Evolutionary conservation across 2,113 vertebrate species (phyloP).

Genomic region (Spheniscus mendiculus): DNA sequence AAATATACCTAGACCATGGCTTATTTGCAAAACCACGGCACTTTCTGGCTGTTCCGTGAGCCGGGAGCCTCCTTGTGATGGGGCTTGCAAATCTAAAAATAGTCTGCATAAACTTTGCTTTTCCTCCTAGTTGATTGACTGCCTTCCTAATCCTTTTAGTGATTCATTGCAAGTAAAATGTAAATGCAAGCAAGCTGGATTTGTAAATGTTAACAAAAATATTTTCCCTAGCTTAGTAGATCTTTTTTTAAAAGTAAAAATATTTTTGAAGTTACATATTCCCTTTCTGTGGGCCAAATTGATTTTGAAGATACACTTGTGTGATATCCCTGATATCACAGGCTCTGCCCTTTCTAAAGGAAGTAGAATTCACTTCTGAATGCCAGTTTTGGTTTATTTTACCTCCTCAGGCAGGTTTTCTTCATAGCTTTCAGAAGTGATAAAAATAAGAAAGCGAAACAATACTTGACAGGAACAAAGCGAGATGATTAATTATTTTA

Average conservation of each 20-base stretch:
- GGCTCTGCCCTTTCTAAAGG: neutral
- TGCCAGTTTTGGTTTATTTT: neutral
- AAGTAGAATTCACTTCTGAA: neutral
- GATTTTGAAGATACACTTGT: neutral
- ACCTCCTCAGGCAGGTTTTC: neutral
- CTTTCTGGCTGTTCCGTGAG: neutral
- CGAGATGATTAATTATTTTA: too few relatives aligned
- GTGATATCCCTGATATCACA: neutral
- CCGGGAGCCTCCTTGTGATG: neutral
- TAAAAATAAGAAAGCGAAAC: neutral
- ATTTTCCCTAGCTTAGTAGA: neutral
- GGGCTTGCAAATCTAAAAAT: constrained; percentile 13
- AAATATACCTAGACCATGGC: constrained; percentile 44
- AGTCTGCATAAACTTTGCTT: constrained; percentile 11
- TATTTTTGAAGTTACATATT: neutral
- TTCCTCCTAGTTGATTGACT: neutral
- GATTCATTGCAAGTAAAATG: constrained; percentile 8
- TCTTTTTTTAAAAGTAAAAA: neutral
- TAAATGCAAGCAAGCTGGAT: neutral
- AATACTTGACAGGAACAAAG: neutral
- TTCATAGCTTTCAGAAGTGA: neutral
- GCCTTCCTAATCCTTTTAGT: constrained; percentile 35
- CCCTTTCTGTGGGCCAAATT: neutral
- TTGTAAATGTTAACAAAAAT: neutral
- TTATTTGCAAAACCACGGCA: neutral